A percentile compares a stretch with the other conserved stretches of the same genome.
These are phyloP conservation scores for Rallus crepitans DNA, from an alignment of 2,797 vertebrate genomes.

Conservation along the genomic window DNA sequence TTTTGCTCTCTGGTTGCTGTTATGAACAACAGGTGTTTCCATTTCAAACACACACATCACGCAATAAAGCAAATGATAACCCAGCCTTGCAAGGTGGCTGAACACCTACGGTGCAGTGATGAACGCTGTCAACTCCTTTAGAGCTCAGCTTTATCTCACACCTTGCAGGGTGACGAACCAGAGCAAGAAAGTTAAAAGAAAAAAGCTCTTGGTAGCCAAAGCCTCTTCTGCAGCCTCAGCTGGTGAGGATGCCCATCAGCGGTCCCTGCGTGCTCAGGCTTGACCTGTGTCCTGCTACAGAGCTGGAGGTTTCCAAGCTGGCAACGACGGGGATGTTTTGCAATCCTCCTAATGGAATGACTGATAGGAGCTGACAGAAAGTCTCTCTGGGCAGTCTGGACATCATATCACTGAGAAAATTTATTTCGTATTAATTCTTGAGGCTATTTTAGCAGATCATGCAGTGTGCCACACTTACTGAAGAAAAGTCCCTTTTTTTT, in stretches of 20 bases:
- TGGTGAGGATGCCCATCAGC: background rate
- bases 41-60: background rate
- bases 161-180: background rate
- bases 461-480: background rate
- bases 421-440: conserved; percentile 6
- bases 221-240: background rate
- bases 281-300: background rate
- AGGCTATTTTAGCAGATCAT: background rate
- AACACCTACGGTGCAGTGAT: background rate
- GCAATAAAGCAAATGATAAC: background rate
- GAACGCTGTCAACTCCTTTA: background rate
- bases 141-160: conserved; percentile 18
- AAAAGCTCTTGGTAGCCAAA: conserved; percentile 31
- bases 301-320: background rate
- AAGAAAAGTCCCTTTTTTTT: background rate
- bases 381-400: conserved; percentile 13
- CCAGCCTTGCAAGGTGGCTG: background rate
- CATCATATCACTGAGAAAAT: conserved; percentile 10
- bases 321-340: background rate
- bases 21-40: background rate
- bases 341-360: conserved; percentile 15
- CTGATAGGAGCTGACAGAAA: conserved; percentile 52
- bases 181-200: conserved; percentile 24
- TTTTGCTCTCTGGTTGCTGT: background rate
- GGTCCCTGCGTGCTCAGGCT: background rate